Evolutionary conservation across 1,140 invertebrate species (phyloP).

Genomic region (Drosophila kikkawai): DNA sequence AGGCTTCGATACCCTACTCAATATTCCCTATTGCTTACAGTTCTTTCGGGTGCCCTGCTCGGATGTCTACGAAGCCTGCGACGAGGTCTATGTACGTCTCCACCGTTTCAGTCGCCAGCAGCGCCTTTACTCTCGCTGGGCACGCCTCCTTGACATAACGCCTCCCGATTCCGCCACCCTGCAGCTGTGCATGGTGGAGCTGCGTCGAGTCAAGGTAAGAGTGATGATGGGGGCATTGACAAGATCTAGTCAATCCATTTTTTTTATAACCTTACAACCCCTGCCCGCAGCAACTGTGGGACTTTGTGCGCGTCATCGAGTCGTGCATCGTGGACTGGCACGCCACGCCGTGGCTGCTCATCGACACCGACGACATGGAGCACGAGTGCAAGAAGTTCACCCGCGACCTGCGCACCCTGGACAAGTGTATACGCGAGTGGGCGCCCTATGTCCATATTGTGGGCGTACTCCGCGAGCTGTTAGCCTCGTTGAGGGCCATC

Average conservation of each 20-base stretch:
- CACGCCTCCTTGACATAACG: constrained; percentile 91
- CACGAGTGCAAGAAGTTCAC: constrained; percentile 94
- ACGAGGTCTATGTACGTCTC: constrained; percentile 88
- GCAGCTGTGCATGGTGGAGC: constrained; percentile 86
- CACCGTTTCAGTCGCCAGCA: constrained; percentile 88
- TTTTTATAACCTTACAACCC: not conserved
- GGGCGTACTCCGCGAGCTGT: constrained; percentile 90
- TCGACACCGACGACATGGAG: constrained; percentile 95
- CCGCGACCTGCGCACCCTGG: constrained; percentile 91
- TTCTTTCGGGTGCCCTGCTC: constrained; percentile 88
- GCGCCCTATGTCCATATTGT: constrained; percentile 89
- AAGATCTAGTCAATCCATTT: not conserved
- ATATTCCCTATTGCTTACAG: constrained; percentile 78
- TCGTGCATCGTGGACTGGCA: constrained; percentile 94
- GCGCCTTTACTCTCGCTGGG: constrained; percentile 88
- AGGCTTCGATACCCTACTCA: not conserved
- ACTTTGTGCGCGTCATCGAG: constrained; percentile 91
- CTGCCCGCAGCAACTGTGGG: constrained; percentile 90
- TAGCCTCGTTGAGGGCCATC: constrained; percentile 92
- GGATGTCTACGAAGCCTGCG: constrained; percentile 89
- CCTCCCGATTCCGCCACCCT: constrained; percentile 91
- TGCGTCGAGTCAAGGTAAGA: constrained; percentile 89
- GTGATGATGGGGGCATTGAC: not conserved
- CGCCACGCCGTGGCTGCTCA: constrained; percentile 92
- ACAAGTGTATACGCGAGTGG: constrained; percentile 93